Base-by-base conservation (phyloP, 2,888 invertebrate genomes). In the Rosalia funebris region DNA sequence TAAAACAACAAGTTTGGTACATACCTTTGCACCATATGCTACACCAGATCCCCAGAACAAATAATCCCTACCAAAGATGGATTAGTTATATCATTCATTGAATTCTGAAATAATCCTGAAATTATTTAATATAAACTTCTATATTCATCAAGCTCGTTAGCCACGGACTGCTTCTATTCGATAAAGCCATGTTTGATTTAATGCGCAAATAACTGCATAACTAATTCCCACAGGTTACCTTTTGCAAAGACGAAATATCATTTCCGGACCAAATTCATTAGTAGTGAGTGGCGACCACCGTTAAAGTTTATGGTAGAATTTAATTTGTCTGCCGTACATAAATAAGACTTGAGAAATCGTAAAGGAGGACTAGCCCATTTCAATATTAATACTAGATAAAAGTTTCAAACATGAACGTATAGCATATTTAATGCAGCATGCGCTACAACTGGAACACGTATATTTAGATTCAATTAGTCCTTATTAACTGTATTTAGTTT, bases 291-390 rank as follows among this genome's bases (percentile, higher is more conserved):
- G 48, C 15, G 48, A 39, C 50, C 50, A 15, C 39, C 39, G 36
- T 50, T 50, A 50, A 39, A 50, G 39, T 50, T 50, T 50, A 50
- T 50, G 31, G 50, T 50, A 19, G 37, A 19, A 39, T 39, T 50
- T 50, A 50, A 50, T 50, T 50, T 50, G 39, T 39, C 50, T 25
- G 12, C 20, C 25, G 25, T 39, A 50, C 19, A 12, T 39, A 50
- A 50, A 50, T 50, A 50, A 39, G 37, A 50, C 50, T 50, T 41
- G 39, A n/a, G 39, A 39, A 25, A 3, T 14, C 36, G 39, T 4
- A 14, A 15, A 39, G 14, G 25, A 20, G 31, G 20, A 19, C 15
- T 36, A 19, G 15, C 50, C 25, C 15, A 50, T 20, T 39, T 31
- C 25, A 20, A 39, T 39, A 39, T 50, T 50, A 50, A 50, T 50